phyloP scores from a whole-genome alignment of 1,140 invertebrate species.

The Tribolium madens region DNA sequence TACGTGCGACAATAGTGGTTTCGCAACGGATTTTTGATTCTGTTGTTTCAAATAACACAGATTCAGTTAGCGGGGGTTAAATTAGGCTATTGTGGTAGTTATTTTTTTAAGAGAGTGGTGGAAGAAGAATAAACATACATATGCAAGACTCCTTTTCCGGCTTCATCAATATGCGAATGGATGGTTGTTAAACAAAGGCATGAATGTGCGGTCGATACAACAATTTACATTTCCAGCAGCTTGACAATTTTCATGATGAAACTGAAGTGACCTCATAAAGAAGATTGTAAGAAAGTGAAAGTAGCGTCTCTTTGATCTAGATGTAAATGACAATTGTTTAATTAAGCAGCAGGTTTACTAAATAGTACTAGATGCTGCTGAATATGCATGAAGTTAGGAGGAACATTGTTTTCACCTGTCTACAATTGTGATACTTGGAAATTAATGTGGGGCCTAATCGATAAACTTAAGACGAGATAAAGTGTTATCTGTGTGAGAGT shows the following conservation, averaged over 20 bases:
- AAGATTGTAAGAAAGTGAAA: not conserved
- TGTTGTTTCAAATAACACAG: not conserved
- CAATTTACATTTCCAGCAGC: conserved; percentile 15
- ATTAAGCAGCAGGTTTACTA: conserved; percentile 21
- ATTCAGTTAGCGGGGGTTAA: not conserved
- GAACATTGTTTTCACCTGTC: conserved; percentile 11
- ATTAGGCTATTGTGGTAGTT: not conserved
- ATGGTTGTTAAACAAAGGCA: conserved; percentile 21
- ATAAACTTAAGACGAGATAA: not conserved
- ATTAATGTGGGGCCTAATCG: not conserved
- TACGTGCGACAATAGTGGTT: not conserved
- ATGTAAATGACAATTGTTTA: conserved; percentile 14
- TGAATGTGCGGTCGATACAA: conserved; percentile 12
- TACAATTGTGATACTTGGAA: not conserved
- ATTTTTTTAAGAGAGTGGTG: not conserved
- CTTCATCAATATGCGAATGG: conserved; percentile 26
- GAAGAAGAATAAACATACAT: conserved; percentile 17
- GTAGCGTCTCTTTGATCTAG: not conserved
- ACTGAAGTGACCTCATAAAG: not conserved
- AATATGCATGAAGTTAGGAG: conserved; percentile 13
- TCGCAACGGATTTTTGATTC: not conserved
- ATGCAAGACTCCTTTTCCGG: conserved; percentile 11
- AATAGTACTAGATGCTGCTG: conserved; percentile 9
- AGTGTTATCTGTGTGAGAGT: not conserved
- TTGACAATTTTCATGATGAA: not conserved